phyloP scores from a whole-genome alignment of 2,113 vertebrate species.

The Pogonocichla stellata region DNA sequence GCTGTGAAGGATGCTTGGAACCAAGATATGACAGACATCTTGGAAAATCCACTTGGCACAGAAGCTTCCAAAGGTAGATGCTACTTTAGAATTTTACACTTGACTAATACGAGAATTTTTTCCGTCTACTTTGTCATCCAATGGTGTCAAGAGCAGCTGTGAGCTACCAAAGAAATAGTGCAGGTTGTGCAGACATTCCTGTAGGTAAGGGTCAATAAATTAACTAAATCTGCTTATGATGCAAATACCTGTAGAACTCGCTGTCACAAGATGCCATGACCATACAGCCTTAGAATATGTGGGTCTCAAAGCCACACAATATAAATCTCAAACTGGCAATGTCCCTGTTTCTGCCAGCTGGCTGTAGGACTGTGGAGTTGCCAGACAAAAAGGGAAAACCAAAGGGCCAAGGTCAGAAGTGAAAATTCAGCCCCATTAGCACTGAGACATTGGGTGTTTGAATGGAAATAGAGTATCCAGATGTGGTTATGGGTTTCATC shows the following conservation, averaged over 20 bases:
- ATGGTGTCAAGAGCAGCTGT: background rate
- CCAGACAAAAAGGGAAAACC: background rate
- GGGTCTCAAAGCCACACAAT: background rate
- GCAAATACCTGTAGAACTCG: background rate
- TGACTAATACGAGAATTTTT: background rate
- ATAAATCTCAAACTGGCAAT: background rate
- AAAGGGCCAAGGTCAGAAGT: background rate
- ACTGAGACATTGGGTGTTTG: background rate
- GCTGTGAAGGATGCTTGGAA: slow-evolving; percentile 91
- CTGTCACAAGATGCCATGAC: background rate
- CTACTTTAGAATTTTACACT: background rate
- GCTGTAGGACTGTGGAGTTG: background rate
- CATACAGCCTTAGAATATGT: background rate
- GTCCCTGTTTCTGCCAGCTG: background rate
- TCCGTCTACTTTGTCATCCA: background rate
- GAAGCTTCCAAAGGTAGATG: slow-evolving; percentile 92
- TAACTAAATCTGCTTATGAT: background rate
- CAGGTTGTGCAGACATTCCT: background rate
- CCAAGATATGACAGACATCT: slow-evolving; percentile 82
- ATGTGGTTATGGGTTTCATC: background rate
- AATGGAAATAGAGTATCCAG: background rate
- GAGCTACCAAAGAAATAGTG: background rate
- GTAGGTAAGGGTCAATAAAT: background rate
- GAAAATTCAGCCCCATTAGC: background rate
- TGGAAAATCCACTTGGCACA: slow-evolving; percentile 83